These are phyloP conservation scores for Zelostemma sp. DNA, from an alignment of 1,140 invertebrate genomes.

Conservation along the genomic window DNA sequence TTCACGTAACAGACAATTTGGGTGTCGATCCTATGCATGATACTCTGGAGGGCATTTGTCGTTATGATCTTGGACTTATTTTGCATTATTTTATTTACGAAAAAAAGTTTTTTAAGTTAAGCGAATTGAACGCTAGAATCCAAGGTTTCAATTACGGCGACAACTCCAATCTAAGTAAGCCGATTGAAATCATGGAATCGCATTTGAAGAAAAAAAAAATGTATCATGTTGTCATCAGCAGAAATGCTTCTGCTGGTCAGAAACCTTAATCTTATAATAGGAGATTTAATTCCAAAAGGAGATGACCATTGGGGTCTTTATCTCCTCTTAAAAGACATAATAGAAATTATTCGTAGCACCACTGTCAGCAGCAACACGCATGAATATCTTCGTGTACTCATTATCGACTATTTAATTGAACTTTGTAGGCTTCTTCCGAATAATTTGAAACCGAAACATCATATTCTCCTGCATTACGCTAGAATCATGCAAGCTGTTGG, in stretches of 20 bases:
- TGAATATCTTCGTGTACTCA: conserved; percentile 7
- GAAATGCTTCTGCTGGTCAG: conserved; percentile 37
- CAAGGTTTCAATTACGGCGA: not conserved
- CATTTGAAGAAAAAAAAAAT: conserved; percentile 14
- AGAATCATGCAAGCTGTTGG: conserved; percentile 10
- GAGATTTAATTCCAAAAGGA: conserved; percentile 33
- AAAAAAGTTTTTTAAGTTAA: conserved; percentile 48
- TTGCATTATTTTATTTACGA: conserved; percentile 48
- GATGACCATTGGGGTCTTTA: conserved; percentile 24
- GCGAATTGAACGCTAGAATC: conserved; percentile 39
- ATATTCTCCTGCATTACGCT: conserved; percentile 18
- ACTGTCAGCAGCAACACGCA: conserved; percentile 21
- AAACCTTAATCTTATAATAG: conserved; percentile 38
- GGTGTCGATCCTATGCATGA: conserved; percentile 63
- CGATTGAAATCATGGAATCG: not conserved
- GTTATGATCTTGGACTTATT: conserved; percentile 52
- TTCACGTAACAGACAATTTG: conserved; percentile 57
- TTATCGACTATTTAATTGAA: conserved; percentile 16
- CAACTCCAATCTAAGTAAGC: not conserved
- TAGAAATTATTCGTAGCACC: conserved; percentile 24
- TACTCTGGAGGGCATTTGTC: conserved; percentile 58
- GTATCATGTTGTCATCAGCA: conserved; percentile 43
- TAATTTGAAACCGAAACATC: conserved; percentile 30
- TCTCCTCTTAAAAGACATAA: conserved; percentile 24
- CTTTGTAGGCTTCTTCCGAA: conserved; percentile 2